A percentile compares a stretch with the other conserved stretches of the same genome.
These are phyloP conservation scores for Menidia beryllina DNA, from an alignment of 2,113 vertebrate genomes.

Conservation along the genomic window DNA sequence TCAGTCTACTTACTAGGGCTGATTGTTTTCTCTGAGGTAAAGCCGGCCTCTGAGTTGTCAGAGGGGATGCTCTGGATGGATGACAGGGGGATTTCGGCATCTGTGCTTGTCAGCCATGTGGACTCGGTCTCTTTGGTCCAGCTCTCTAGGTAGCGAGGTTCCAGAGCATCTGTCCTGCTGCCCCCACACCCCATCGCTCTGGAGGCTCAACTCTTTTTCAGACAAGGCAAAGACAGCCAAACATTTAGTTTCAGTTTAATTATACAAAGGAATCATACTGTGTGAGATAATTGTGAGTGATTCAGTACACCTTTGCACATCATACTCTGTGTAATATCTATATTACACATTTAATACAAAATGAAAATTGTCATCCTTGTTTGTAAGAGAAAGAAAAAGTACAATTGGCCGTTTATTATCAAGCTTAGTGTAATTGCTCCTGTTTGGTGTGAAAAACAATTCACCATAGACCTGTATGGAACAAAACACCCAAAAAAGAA, in stretches of 20 bases:
- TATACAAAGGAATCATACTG: neutral
- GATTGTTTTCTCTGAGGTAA: conserved; percentile 75
- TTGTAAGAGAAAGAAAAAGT: too few relatives aligned
- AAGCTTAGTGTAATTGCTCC: neutral
- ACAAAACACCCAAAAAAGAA: neutral
- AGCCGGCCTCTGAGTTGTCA: conserved; percentile 76
- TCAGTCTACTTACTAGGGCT: conserved; percentile 69
- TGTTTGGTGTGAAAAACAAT: too few relatives aligned
- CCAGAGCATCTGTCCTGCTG: conserved; percentile 84
- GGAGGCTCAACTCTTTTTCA: conserved; percentile 20
- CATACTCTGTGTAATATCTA: neutral
- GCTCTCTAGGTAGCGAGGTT: conserved; percentile 84
- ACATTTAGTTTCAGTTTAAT: neutral
- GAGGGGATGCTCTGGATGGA: conserved; percentile 84
- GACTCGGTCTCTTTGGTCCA: conserved; percentile 87
- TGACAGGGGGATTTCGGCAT: conserved; percentile 83
- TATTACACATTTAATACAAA: too few relatives aligned
- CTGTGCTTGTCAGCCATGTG: conserved; percentile 84
- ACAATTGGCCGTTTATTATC: too few relatives aligned
- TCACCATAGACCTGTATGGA: too few relatives aligned
- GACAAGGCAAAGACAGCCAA: neutral
- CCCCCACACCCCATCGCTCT: conserved; percentile 83
- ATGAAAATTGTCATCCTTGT: too few relatives aligned
- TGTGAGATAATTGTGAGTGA: neutral
- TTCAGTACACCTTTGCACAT: neutral